Percentiles rank a stretch among this genome's conserved stretches.
These are phyloP conservation scores for Jacana jacana DNA, from an alignment of 2,113 vertebrate genomes.

Conservation along the genomic window DNA sequence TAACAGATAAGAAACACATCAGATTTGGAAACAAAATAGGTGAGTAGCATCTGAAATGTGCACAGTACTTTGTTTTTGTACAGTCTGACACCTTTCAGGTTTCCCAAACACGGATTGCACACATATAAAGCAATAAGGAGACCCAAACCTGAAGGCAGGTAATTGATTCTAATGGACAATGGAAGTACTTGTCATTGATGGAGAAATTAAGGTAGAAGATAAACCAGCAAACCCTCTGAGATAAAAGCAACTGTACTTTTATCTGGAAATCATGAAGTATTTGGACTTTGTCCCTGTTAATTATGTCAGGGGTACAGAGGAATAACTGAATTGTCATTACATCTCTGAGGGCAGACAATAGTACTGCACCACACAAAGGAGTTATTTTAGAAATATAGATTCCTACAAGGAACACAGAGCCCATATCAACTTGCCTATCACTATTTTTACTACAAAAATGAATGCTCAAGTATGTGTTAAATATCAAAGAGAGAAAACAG, in stretches of 20 bases:
- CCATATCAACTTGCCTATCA: not conserved
- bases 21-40: not conserved
- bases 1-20: not conserved
- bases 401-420: not conserved
- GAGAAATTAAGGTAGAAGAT: not conserved
- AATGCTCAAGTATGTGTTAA: not conserved
- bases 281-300: not conserved
- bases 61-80: not conserved
- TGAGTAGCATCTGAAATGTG: not conserved
- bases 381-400: not conserved
- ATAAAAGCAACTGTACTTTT: not conserved
- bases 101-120: not conserved
- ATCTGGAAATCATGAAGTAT: not conserved
- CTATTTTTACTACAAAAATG: not conserved
- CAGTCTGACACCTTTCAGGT: not conserved
- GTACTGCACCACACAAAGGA: not conserved
- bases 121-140: not conserved
- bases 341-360: not conserved
- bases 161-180: not conserved
- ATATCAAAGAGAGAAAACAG: not conserved
- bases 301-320: not conserved
- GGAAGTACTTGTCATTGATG: not conserved
- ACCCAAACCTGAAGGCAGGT: not conserved
- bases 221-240: not conserved
- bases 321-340: not conserved